Conservation (phyloP, 2,113 vertebrate species). For the Henicopernis longicauda region DNA sequence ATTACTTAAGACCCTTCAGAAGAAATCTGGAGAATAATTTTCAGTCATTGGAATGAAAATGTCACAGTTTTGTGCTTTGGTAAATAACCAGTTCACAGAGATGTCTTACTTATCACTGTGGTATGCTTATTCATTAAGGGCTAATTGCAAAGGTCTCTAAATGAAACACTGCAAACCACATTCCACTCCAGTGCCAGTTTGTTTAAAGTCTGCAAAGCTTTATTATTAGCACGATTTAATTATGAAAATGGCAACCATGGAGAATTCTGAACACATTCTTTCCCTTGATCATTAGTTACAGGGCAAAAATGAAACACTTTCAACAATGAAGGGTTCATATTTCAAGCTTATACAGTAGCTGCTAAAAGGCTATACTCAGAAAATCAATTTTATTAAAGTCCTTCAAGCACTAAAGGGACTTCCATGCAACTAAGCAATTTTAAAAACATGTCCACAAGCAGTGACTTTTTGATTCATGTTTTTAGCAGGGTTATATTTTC, state of each 20-base stretch:
- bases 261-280: slow-evolving; percentile 93
- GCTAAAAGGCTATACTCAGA: slow-evolving; percentile 97
- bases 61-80: slow-evolving; percentile 72
- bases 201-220: slow-evolving; percentile 93
- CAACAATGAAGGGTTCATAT: slow-evolving; percentile 98
- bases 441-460: slow-evolving; percentile 87
- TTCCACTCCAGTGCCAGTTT: slow-evolving; percentile 82
- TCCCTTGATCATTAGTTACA: slow-evolving; percentile 95
- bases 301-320: slow-evolving; percentile 94
- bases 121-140: slow-evolving; percentile 78
- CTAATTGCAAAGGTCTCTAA: slow-evolving; percentile 85
- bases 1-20: slow-evolving; percentile 68
- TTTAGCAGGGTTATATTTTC: slow-evolving; percentile 85
- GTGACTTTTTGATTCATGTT: slow-evolving; percentile 88
- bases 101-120: slow-evolving; percentile 74
- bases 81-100: slow-evolving; percentile 72
- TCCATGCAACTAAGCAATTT: slow-evolving; percentile 96
- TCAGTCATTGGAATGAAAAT: slow-evolving; percentile 73
- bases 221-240: slow-evolving; percentile 98
- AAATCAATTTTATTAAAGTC: slow-evolving; percentile 99
- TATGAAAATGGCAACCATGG: slow-evolving; percentile 94
- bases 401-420: slow-evolving; percentile 94
- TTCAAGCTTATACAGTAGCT: slow-evolving; percentile 94
- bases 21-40: slow-evolving; percentile 56
- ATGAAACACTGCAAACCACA: slow-evolving; percentile 79